Evolutionary conservation across 2,797 vertebrate genomes (phyloP).

Genomic region (Nyctalus aviator): DNA sequence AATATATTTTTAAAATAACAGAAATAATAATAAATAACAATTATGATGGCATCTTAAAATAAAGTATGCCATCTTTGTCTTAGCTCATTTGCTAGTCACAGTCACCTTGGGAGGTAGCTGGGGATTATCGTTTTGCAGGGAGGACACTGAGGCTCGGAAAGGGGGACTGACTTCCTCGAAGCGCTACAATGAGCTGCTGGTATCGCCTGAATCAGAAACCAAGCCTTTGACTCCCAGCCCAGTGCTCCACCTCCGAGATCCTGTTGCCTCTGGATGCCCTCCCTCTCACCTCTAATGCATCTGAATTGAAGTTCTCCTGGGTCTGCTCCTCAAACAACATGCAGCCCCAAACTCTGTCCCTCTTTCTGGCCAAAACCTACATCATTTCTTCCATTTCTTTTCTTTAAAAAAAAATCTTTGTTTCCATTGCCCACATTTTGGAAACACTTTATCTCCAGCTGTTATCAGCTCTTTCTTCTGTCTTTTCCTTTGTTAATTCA

Average conservation of each 20-base stretch:
- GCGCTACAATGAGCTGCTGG: background rate
- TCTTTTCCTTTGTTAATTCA: constrained; percentile 46
- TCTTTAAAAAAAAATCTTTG: constrained; percentile 34
- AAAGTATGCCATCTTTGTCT: background rate
- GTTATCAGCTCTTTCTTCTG: constrained; percentile 51
- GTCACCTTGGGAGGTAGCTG: background rate
- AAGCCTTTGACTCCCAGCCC: constrained; percentile 21
- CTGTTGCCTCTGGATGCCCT: constrained; percentile 77
- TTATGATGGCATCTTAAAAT: background rate
- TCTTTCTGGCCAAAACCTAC: constrained; percentile 74
- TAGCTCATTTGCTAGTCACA: background rate
- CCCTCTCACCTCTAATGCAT: constrained; percentile 74
- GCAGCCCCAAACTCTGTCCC: constrained; percentile 52
- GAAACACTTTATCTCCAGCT: constrained; percentile 2
- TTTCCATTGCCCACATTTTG: constrained; percentile 35
- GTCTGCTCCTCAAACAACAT: constrained; percentile 69
- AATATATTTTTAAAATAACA: background rate
- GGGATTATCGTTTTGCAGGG: background rate
- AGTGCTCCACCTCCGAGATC: constrained; percentile 48
- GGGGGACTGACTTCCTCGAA: background rate
- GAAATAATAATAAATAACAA: background rate
- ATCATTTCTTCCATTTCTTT: constrained; percentile 60
- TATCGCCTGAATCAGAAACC: constrained; percentile 10
- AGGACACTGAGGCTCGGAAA: background rate
- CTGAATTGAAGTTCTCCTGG: constrained; percentile 67